Base-by-base conservation (phyloP, 1,140 invertebrate species). In the Drosophila dunni region DNA sequence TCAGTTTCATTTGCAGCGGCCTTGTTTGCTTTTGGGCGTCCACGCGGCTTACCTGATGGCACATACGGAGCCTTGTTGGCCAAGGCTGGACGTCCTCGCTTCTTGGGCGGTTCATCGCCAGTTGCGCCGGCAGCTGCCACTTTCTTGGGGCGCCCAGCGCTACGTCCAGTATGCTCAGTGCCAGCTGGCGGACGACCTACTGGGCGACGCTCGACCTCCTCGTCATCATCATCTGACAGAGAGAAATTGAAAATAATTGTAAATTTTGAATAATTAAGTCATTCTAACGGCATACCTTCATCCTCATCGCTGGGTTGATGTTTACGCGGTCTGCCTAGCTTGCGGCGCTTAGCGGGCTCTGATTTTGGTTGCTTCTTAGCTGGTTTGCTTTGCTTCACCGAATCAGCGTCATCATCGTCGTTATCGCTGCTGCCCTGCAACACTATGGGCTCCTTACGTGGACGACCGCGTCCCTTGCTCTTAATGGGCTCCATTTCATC, bases 401-500 rank as follows among this genome's bases (percentile, higher is more conserved):
- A 65, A 4, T 74, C 77, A 4, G 50, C 58, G 7, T 67, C 64
- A 13, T 74, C 57, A n/a, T 74, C 71, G 7, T 61, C 65, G 36
- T 65, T 82, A 7, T 46, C 60, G 40, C 36, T 60, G 44, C 46
- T 64, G 9, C 45, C 73, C 1, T 6, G 15, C 20, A 46, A 3
- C 13, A 24, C 17, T 0, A 17, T 17, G 5, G 13, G n/a, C 7
- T 17, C 4, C 40, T 73, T 67, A 3, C 58, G 66, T 9, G 90
- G 90, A 3, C 90, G 90, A 1, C 90, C 90, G 15, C 90, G 77
- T 29, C 86, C 90, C 74, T 88, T 91, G 7, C 24, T 36, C 50
- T 24, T 66, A 0, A 36, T 0, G 9, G 33, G 13, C 9, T 50
- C 45, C 42, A 34, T n/a, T 29, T 29, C 24, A 29, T 40, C 42